These are phyloP conservation scores for Halocaridina rubra DNA, from an alignment of 2,888 invertebrate genomes.

Conservation along the genomic window DNA sequence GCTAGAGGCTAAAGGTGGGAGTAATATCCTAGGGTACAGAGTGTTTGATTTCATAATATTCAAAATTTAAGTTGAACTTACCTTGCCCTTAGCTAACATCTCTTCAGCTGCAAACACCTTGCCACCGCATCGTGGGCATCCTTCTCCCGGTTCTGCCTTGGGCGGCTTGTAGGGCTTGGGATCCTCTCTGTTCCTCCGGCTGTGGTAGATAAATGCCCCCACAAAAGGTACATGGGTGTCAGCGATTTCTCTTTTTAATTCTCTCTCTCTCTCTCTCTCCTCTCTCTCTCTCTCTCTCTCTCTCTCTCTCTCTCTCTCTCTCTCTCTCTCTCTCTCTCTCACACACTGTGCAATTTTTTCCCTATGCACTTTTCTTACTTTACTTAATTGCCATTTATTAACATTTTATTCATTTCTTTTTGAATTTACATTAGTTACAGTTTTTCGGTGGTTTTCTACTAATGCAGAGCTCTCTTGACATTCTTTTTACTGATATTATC, in stretches of 20 bases:
- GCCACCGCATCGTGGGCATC: constrained; percentile 93
- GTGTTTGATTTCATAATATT: not conserved
- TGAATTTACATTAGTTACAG: too few species aligned
- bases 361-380: not conserved
- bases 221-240: too few species aligned
- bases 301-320: constrained; percentile 19
- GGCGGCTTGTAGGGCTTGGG: constrained; percentile 54
- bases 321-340: not conserved
- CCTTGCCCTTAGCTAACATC: constrained; percentile 89
- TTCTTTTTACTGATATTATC: too few species aligned
- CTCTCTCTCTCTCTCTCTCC: not conserved
- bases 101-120: constrained; percentile 97
- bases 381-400: not conserved
- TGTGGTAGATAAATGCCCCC: not conserved
- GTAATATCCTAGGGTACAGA: not conserved
- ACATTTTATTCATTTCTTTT: too few species aligned
- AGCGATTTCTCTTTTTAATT: not conserved
- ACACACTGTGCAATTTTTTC: not conserved
- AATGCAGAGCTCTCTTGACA: too few species aligned
- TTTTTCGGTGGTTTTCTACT: too few species aligned
- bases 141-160: constrained; percentile 82
- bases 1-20: not conserved
- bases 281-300: not conserved
- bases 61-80: constrained; percentile 14
- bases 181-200: constrained; percentile 11